phyloP scores from a whole-genome alignment of 1,140 invertebrate genomes.

The Batillaria attramentaria region DNA sequence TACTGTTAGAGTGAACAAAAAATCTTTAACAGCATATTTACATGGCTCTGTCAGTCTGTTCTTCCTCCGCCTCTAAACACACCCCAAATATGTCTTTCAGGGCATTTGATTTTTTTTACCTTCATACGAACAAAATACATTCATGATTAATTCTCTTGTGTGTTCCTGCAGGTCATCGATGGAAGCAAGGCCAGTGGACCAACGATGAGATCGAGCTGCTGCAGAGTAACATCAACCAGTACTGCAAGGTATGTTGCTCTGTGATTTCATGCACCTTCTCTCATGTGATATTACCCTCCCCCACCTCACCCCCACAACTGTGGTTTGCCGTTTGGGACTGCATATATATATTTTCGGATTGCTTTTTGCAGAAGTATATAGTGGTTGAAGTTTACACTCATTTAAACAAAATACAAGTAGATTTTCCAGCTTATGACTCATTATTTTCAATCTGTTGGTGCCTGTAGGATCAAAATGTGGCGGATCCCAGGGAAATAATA shows the following conservation, averaged over 20 bases:
- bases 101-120: too few species aligned
- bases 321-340: too few species aligned
- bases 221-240: conserved; percentile 71
- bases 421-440: not conserved
- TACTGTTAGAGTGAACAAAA: not conserved
- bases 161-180: conserved; percentile 66
- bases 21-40: not conserved
- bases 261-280: not conserved
- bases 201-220: conserved; percentile 73
- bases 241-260: conserved; percentile 68
- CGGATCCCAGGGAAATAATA: conserved; percentile 73
- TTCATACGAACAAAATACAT: too few species aligned
- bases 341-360: not conserved
- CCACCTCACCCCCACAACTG: too few species aligned
- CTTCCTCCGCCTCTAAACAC: too few species aligned
- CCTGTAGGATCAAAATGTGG: conserved; percentile 68
- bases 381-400: too few species aligned
- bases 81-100: too few species aligned
- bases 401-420: not conserved
- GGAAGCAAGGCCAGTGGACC: conserved; percentile 75
- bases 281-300: not conserved
- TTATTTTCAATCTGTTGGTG: conserved; percentile 4
- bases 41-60: not conserved
- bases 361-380: too few species aligned
- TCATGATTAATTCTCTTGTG: not conserved